Evolutionary conservation across 2,888 invertebrate species (phyloP), one percentile per base, ranked within the genome.

Genomic region (Aspidiotus rigidus): DNA sequence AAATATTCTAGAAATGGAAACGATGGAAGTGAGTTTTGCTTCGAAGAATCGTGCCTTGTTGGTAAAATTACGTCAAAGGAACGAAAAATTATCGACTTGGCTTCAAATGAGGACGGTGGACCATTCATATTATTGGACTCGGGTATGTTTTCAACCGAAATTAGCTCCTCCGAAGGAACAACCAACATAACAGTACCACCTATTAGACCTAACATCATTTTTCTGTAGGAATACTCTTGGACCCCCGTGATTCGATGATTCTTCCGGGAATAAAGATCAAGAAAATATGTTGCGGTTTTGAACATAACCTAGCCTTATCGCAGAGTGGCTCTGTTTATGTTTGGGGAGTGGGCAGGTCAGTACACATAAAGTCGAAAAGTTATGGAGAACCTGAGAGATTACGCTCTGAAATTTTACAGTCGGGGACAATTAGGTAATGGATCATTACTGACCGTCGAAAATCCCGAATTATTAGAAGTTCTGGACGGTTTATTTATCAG

Each of bases 361-460:
- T 28, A 28, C 5, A 28, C 28, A 28, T 28, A 28, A 28, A 28
- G 28, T 28, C 7, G n/a, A 40, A 53, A 53, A 39, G 7, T 54
- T 54, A 6, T 42, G n/a, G 7, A 28, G 28, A 28, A 28, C 28
- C 5, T 28, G 28, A 28, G 5, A 28, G 5, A 28, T 28, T 3
- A 28, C 28, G 28, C 28, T 28, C 1, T 42, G 39, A 49, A 16
- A 54, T 69, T 71, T 55, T 70, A 81, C 75, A 94, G 93, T 76
- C 86, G 92, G 71, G 89, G 94, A 41, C 94, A 95, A 78, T 79
- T 95, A 61, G 95, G 95, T 0, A 87, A 88, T 78, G 87, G 86
- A n/a, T 82, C 82, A 73, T 78, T 89, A 8, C 84, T 84, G 66
- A 81, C 83, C 72, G 80, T 84, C 72, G 83, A 83, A 53, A 76